phyloP scores from a whole-genome alignment of 2,888 invertebrate genomes.

The Pammene aurita region DNA sequence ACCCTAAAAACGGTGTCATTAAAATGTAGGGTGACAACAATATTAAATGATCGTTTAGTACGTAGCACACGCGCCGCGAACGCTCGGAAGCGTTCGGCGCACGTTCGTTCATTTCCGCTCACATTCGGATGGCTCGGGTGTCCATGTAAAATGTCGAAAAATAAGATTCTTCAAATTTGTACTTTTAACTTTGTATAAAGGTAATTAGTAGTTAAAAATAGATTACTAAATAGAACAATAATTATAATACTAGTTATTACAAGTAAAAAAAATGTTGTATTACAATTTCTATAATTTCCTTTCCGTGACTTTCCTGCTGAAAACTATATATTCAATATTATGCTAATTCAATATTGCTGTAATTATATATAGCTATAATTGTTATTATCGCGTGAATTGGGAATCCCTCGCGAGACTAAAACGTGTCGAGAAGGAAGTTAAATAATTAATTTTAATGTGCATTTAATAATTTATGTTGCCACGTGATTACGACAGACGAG shows the following conservation, averaged over 20 bases:
- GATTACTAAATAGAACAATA: no score
- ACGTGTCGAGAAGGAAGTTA: background rate
- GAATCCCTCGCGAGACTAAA: conserved; percentile 1
- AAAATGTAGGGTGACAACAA: conserved; percentile 47
- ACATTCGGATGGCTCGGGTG: conserved; percentile 53
- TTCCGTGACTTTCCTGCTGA: background rate
- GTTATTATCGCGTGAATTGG: background rate
- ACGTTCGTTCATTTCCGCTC: conserved; percentile 68
- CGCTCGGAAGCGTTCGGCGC: conserved; percentile 59
- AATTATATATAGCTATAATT: background rate
- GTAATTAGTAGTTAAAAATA: no score
- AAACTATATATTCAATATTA: no score
- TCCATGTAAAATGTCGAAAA: conserved; percentile 42
- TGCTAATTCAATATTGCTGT: background rate
- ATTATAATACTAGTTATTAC: no score
- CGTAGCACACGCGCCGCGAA: conserved; percentile 47
- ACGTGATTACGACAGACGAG: background rate
- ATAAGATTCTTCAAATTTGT: background rate
- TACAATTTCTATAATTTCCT: background rate
- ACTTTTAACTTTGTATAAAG: background rate
- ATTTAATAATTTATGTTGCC: background rate
- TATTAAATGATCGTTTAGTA: conserved; percentile 49
- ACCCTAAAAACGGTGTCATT: background rate
- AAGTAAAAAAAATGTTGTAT: background rate
- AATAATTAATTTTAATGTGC: background rate